Evolutionary conservation across 1,140 invertebrate species (phyloP), one percentile per base, ranked within the genome.

Genomic region (Eumaeus atala): DNA sequence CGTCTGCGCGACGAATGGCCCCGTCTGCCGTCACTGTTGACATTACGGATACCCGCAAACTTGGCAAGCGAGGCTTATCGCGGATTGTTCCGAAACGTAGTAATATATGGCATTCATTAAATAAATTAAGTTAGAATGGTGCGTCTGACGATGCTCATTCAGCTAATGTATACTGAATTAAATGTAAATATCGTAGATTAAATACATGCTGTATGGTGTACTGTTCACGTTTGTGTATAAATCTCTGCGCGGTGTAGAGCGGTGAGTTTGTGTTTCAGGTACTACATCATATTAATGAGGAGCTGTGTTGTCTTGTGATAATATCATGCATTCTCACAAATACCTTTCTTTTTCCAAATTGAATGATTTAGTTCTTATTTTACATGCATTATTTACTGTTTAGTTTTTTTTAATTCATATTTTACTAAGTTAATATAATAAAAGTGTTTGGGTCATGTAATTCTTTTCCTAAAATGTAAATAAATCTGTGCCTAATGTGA

Each of bases 51-150:
- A 63, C 70, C 62, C 66, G 62, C 67, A 68, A 78, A 81, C 69
- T 74, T 72, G 63, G 59, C 75, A 58, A 67, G 60, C 63, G 67
- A 56, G 66, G 63, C 67, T 73, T 69, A 72, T 68, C 67, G 70
- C 66, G 71, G 72, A 70, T 70, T 70, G 70, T 75, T 74, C 74
- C 66, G 73, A 67, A 73, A 74, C 59, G 69, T 64, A 59, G 63
- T 83, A 80, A 83, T 83, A 61, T 81, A 81, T 81, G 78, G 77
- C 74, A 78, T 83, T 78, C 76, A 77, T 85, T 83, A 81, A 67
- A 79, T 76, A 73, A 82, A 83, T 84, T 81, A 72, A 78, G 79
- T 84, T 79, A 75, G 64, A 67, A 66, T 53, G 18, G 51, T 53
- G 42, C 51, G 63, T 48, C 58, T 69, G 69, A 72, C 70, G 67